phyloP scores from a whole-genome alignment of 2,797 vertebrate genomes.

The Helarctos malayanus region DNA sequence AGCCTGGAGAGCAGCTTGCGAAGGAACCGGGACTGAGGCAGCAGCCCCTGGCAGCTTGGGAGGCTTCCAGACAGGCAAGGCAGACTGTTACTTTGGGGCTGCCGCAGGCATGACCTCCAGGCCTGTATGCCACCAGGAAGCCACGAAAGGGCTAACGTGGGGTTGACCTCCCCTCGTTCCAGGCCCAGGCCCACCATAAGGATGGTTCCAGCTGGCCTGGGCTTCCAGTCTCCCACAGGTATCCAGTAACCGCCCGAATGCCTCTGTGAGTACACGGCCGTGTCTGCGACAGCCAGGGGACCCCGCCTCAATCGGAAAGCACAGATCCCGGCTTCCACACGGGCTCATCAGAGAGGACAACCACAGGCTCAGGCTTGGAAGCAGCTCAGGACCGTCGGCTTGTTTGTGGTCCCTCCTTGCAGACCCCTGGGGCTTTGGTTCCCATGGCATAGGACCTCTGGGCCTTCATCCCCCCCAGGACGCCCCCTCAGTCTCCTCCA shows the following conservation, averaged over 20 bases:
- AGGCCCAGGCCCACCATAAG: not conserved
- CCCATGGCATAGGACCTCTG: accelerated
- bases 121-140: not conserved
- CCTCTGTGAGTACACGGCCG: not conserved
- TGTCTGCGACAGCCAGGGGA: not conserved
- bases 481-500: not conserved
- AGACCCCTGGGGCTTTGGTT: too few species aligned
- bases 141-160: not conserved
- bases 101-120: not conserved
- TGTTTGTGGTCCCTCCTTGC: not conserved
- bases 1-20: not conserved
- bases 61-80: not conserved
- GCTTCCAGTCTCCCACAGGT: not conserved
- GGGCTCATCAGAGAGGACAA: not conserved
- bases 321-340: not conserved
- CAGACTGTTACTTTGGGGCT: too few species aligned
- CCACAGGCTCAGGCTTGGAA: not conserved
- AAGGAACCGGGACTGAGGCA: not conserved
- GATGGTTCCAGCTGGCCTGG: too few species aligned
- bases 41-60: not conserved
- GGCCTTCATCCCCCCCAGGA: not conserved
- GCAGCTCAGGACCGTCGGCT: accelerated
- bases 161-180: not conserved
- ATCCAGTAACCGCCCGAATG: accelerated
- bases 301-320: not conserved